Conservation (phyloP, 2,888 invertebrate species). For the Allacma fusca region DNA sequence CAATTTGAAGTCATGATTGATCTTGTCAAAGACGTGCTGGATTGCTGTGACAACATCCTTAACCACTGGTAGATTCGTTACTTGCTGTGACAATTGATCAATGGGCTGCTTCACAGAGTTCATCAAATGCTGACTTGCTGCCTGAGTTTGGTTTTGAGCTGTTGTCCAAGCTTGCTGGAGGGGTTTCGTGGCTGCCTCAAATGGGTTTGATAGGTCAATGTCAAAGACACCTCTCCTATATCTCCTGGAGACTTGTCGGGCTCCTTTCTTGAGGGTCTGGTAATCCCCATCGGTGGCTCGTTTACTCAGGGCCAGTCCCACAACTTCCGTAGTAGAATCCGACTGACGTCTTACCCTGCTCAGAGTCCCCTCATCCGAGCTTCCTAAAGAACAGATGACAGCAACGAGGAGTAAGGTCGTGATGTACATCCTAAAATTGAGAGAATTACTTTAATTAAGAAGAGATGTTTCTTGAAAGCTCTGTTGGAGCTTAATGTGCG, state of each 20-base stretch:
- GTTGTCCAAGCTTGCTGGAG: no score
- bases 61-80: not conserved
- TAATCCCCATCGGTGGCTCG: not conserved
- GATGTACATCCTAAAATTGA: no score
- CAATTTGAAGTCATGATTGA: not conserved
- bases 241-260: not conserved
- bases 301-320: not conserved
- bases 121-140: no score
- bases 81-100: no score
- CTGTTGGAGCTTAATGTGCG: no score
- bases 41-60: not conserved
- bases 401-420: no score
- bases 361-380: not conserved
- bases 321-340: constrained; percentile 6
- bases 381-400: not conserved
- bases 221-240: no score
- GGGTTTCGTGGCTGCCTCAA: not conserved
- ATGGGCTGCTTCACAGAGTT: no score
- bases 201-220: not conserved
- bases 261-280: not conserved
- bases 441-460: no score
- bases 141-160: no score
- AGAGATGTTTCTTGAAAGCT: no score
- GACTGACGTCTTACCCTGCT: not conserved
- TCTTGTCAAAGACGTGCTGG: not conserved